phyloP scores from a whole-genome alignment of 2,113 vertebrate genomes.

The Paedocypris sp. region DNA sequence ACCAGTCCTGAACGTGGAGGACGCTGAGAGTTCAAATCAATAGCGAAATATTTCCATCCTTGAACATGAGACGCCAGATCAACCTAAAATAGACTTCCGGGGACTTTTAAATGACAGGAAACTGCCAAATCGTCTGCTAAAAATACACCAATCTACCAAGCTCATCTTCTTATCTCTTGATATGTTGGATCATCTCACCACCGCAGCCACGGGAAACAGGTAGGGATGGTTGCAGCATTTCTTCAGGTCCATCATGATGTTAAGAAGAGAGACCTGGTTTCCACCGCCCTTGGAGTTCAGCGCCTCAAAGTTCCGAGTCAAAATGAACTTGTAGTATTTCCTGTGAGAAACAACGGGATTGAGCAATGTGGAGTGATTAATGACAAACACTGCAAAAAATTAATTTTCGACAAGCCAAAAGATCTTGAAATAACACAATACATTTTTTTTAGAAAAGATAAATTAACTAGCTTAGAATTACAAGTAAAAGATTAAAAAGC shows the following conservation, averaged over 20 bases:
- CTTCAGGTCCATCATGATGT: slow-evolving; percentile 99
- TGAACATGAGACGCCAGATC: not conserved
- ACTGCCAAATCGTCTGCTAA: not conserved
- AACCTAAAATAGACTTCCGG: not conserved
- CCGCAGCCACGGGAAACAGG: slow-evolving; percentile 87
- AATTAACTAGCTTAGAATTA: too few species aligned
- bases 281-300: slow-evolving; percentile 96
- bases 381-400: not conserved
- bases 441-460: too few species aligned
- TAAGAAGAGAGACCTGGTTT: slow-evolving; percentile 93
- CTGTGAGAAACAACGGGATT: slow-evolving; percentile 46
- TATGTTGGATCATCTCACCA: slow-evolving; percentile 56
- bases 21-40: not conserved
- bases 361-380: not conserved
- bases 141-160: not conserved
- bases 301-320: slow-evolving; percentile 92
- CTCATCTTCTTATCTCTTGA: not conserved
- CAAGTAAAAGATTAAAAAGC: too few species aligned
- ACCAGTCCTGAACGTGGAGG: too few species aligned
- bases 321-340: slow-evolving; percentile 98
- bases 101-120: not conserved
- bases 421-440: too few species aligned
- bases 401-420: too few species aligned
- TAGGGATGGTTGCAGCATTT: slow-evolving; percentile 97
- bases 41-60: not conserved